Conservation (phyloP, 2,113 vertebrate species). For the Perca fluviatilis region DNA sequence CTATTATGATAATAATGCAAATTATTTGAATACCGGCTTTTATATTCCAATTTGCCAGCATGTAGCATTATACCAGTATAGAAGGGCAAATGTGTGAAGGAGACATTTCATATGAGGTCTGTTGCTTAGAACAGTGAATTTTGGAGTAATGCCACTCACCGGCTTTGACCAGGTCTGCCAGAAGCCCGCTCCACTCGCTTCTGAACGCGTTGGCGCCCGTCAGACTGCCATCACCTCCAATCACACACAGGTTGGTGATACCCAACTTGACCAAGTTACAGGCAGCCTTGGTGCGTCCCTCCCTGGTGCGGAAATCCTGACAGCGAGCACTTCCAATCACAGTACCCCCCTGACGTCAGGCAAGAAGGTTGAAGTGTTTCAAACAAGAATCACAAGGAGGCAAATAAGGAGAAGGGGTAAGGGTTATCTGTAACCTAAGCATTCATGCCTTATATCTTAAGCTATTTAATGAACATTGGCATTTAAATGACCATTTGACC, state of each 20-base stretch:
- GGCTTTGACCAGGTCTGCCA: slow-evolving; percentile 87
- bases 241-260: slow-evolving; percentile 91
- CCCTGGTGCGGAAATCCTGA: slow-evolving; percentile 90
- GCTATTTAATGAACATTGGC: slow-evolving; percentile 59
- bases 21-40: no score
- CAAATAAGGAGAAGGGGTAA: neutral
- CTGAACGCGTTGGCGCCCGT: slow-evolving; percentile 95
- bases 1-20: no score
- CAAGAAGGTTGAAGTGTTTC: slow-evolving; percentile 11
- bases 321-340: slow-evolving; percentile 96
- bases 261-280: slow-evolving; percentile 91
- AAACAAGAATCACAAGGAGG: slow-evolving; percentile 3
- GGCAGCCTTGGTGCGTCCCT: slow-evolving; percentile 91
- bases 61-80: neutral
- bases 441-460: slow-evolving; percentile 1
- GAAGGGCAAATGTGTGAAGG: neutral
- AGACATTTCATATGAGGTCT: neutral
- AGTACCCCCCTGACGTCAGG: slow-evolving; percentile 88
- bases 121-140: neutral
- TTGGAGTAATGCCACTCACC: slow-evolving; percentile 77
- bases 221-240: slow-evolving; percentile 84
- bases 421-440: slow-evolving; percentile 22
- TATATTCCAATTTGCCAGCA: no score
- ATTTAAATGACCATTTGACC: slow-evolving; percentile 66
- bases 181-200: slow-evolving; percentile 90